phyloP scores from a whole-genome alignment of 2,113 vertebrate species.

The Dipodomys merriami region DNA sequence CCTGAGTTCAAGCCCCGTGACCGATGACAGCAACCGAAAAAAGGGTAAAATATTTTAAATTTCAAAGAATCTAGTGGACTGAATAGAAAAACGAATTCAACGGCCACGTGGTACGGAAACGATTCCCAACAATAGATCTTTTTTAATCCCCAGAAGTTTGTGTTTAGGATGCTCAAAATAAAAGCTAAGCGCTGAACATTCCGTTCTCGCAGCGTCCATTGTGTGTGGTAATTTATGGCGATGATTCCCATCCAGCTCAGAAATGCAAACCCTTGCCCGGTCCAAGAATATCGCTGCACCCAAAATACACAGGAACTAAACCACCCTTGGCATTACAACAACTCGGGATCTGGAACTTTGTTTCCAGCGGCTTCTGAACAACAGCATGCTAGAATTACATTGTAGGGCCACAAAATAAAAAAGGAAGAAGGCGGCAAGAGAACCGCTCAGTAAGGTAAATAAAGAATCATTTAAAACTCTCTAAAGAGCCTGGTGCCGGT shows the following conservation, averaged over 20 bases:
- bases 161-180: constrained; percentile 66
- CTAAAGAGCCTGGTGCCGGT: neutral
- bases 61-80: constrained; percentile 6
- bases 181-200: constrained; percentile 62
- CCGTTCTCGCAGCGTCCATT: constrained; percentile 50
- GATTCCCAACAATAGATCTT: constrained; percentile 20
- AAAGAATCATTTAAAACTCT: neutral
- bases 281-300: constrained; percentile 61
- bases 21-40: too few species aligned
- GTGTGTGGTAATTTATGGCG: constrained; percentile 64
- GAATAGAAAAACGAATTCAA: constrained; percentile 39
- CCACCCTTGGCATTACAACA: constrained; percentile 6
- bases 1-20: too few species aligned
- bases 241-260: constrained; percentile 40
- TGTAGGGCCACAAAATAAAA: neutral
- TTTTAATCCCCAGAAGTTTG: neutral
- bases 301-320: constrained; percentile 62
- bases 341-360: constrained; percentile 41
- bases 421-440: neutral
- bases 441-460: neutral
- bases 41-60: neutral
- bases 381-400: constrained; percentile 39
- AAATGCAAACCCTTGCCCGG: neutral
- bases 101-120: neutral
- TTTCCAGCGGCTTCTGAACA: constrained; percentile 16